Conservation (phyloP, 2,888 invertebrate genomes). For the Aspidiotus rigidus region DNA sequence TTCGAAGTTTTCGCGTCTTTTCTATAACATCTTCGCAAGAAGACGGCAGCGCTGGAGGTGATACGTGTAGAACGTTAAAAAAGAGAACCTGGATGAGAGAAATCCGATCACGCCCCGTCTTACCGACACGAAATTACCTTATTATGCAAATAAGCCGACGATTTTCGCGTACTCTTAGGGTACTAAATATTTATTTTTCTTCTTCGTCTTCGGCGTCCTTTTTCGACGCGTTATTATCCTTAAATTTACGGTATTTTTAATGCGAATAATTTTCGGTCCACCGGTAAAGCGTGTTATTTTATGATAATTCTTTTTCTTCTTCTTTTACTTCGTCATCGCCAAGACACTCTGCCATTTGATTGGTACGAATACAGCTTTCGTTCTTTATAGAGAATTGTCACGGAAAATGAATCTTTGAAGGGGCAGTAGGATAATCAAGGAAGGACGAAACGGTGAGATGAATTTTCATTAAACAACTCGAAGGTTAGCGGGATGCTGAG, state of each 20-base stretch:
- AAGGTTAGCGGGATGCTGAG: no score
- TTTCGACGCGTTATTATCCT: constrained; percentile 4
- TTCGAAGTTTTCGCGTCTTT: neutral
- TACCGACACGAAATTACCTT: constrained; percentile 16
- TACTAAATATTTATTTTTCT: constrained; percentile 4
- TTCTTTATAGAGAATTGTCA: no score
- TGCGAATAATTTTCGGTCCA: constrained; percentile 4
- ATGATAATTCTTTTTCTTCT: neutral
- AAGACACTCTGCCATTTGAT: no score
- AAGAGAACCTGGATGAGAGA: neutral
- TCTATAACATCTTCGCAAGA: neutral
- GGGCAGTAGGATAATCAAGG: no score
- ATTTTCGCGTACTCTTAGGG: constrained; percentile 18
- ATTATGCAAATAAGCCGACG: constrained; percentile 29
- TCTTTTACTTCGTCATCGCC: neutral
- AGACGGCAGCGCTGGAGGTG: neutral
- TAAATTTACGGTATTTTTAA: constrained; percentile 4
- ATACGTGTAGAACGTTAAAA: neutral
- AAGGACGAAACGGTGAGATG: no score
- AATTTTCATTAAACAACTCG: no score
- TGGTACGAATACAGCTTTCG: no score
- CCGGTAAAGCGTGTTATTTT: constrained; percentile 4
- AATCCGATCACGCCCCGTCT: constrained; percentile 4
- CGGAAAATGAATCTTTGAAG: no score
- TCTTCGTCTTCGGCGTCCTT: neutral